Evolutionary conservation across 2,797 vertebrate species (phyloP).

Genomic region (Molossus alvarezi): DNA sequence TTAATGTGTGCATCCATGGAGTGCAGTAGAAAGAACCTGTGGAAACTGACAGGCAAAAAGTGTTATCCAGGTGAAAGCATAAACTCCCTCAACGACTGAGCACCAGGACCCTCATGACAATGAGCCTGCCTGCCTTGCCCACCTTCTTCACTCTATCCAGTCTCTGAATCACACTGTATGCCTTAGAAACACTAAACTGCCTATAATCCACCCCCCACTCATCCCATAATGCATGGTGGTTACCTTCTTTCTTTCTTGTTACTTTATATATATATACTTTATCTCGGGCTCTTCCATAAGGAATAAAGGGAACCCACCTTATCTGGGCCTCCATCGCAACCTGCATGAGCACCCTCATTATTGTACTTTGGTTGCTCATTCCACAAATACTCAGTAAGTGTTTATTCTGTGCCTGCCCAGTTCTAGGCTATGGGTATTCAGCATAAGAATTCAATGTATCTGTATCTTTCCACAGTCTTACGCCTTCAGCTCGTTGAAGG

Average conservation of each 20-base stretch:
- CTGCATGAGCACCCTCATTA: not conserved
- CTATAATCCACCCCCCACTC: not conserved
- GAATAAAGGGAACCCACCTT: rapidly evolving
- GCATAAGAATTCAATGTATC: not conserved
- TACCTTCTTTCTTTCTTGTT: not conserved
- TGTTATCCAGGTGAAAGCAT: too few species aligned
- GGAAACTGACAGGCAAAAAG: not conserved
- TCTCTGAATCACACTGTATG: not conserved
- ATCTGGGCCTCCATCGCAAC: not conserved
- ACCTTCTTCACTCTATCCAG: not conserved
- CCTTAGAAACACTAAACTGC: not conserved
- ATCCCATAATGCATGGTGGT: rapidly evolving
- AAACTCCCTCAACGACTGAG: not conserved
- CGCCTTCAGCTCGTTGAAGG: not conserved
- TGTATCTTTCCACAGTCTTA: not conserved
- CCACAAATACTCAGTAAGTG: not conserved
- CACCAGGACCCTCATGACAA: not conserved
- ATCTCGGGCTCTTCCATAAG: not conserved
- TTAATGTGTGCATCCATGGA: not conserved
- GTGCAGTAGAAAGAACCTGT: not conserved
- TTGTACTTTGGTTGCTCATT: not conserved
- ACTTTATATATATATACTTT: not conserved
- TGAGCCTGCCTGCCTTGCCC: too few species aligned
- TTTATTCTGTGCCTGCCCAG: not conserved
- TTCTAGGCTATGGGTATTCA: not conserved